Conservation (phyloP, 1,140 invertebrate species). For the Camponotus vicinus region DNA sequence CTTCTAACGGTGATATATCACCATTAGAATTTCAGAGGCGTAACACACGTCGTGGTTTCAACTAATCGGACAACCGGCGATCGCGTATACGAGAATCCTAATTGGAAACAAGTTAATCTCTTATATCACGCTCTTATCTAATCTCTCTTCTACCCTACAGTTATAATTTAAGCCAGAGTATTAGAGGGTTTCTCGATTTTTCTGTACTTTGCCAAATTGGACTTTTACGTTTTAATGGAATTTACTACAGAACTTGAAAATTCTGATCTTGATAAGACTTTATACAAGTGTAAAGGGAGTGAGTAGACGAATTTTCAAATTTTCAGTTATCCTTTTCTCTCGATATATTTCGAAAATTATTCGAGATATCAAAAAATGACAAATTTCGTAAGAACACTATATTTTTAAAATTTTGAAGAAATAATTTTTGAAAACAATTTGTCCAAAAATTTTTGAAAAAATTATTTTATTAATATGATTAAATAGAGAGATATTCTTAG, state of each 20-base stretch:
- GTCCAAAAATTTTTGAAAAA: too few species aligned
- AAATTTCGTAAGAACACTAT: too few species aligned
- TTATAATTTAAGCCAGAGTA: not conserved
- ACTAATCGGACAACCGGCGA: not conserved
- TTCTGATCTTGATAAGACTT: too few species aligned
- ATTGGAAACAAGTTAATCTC: constrained; percentile 34
- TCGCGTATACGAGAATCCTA: constrained; percentile 9
- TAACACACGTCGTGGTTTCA: constrained; percentile 44
- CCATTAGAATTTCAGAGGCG: constrained; percentile 39
- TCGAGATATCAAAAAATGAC: too few species aligned
- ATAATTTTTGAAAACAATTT: too few species aligned
- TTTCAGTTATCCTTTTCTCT: too few species aligned
- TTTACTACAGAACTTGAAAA: not conserved
- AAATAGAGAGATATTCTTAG: too few species aligned
- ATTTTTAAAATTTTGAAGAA: too few species aligned
- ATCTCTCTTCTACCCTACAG: not conserved
- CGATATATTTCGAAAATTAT: too few species aligned
- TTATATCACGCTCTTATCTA: not conserved
- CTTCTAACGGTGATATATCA: constrained; percentile 32
- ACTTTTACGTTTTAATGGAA: not conserved
- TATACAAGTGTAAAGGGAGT: too few species aligned
- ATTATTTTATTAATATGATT: too few species aligned
- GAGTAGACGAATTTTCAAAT: too few species aligned
- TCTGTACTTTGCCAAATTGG: not conserved
- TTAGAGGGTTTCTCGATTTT: not conserved